phyloP scores from a whole-genome alignment of 2,888 invertebrate species.

The Microctonus aethiopoides region DNA sequence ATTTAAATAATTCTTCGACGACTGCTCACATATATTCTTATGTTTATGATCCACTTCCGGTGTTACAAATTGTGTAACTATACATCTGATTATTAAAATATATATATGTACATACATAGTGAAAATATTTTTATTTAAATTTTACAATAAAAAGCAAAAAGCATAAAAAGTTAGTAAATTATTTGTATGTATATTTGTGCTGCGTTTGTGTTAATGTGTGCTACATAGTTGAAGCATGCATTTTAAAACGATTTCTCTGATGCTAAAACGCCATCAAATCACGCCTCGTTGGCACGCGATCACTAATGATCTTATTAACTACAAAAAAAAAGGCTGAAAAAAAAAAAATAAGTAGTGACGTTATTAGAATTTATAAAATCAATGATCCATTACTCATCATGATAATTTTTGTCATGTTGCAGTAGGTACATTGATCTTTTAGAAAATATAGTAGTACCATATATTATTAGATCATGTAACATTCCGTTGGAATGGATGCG shows the following conservation, averaged over 20 bases:
- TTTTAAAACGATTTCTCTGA: slow-evolving; percentile 15
- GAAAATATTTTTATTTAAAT: too few species aligned
- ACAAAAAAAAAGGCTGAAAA: not conserved
- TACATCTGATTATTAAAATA: not conserved
- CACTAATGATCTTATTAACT: not conserved
- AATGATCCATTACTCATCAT: not conserved
- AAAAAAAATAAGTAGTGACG: not conserved
- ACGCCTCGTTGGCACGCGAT: slow-evolving; percentile 19
- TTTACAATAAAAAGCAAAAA: too few species aligned
- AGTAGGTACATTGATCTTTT: not conserved
- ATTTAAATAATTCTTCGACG: not conserved
- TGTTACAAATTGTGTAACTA: not conserved
- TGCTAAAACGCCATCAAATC: slow-evolving; percentile 13
- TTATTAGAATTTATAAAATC: not conserved
- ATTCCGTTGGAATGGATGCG: too few species aligned
- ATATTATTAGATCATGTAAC: too few species aligned
- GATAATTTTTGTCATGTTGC: not conserved
- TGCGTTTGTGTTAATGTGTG: not conserved
- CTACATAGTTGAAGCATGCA: not conserved
- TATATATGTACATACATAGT: too few species aligned
- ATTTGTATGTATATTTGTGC: not conserved
- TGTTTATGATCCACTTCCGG: not conserved
- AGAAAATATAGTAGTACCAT: too few species aligned
- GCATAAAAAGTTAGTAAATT: too few species aligned
- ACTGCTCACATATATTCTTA: not conserved